Evolutionary conservation across 64 coral and sea anemone genomes (phyloP).

Genomic region (Hydrozoanthus tunicans): DNA sequence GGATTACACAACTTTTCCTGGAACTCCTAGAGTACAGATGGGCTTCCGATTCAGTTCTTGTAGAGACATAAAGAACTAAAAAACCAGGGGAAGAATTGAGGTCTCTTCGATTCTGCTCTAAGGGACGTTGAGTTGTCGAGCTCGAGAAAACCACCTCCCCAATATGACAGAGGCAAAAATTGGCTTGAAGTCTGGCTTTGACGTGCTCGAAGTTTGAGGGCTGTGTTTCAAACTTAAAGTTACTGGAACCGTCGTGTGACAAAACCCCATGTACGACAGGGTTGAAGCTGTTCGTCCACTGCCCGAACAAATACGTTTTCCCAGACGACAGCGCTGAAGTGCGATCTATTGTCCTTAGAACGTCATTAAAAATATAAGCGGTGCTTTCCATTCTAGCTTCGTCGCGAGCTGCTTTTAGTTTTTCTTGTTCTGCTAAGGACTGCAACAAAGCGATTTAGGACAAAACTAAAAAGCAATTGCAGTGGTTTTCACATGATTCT

Average conservation of each 20-base stretch:
- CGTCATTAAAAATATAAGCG: conserved; percentile 34
- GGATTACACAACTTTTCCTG: neutral
- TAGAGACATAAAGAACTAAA: neutral
- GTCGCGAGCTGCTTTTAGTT: neutral
- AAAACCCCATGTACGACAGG: conserved; percentile 45
- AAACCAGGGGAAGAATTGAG: neutral
- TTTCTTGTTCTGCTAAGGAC: too few relatives aligned
- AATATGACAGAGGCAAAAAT: conserved; percentile 19
- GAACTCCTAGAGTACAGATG: neutral
- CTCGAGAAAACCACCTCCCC: neutral
- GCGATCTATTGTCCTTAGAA: neutral
- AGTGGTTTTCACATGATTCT: neutral
- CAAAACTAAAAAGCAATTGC: neutral
- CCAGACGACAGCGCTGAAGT: neutral
- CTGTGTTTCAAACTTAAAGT: neutral
- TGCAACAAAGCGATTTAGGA: neutral
- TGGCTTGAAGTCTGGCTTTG: neutral
- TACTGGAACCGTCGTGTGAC: neutral
- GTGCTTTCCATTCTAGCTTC: neutral
- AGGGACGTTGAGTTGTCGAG: neutral
- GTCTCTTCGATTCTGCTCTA: neutral
- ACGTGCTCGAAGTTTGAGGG: neutral
- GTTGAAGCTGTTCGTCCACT: conserved; percentile 40
- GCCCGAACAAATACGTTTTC: conserved; percentile 20
- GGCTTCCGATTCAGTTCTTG: neutral